Percentiles rank a stretch among this genome's conserved stretches.
These are phyloP conservation scores for Anagyrus pseudococci DNA, from an alignment of 2,888 invertebrate species.

Conservation along the genomic window DNA sequence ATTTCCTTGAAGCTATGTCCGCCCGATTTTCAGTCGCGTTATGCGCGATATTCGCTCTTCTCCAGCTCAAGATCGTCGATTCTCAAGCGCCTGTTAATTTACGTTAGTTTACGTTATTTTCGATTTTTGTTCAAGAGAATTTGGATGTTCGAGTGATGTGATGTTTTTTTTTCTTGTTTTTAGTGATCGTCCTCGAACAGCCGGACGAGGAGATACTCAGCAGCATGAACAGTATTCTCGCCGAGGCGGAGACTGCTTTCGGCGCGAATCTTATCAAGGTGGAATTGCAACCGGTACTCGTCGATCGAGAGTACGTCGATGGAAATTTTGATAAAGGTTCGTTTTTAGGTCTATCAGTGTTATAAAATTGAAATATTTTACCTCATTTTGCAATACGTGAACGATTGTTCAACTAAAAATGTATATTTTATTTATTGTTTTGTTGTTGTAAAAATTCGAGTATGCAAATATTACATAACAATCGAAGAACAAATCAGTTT, in stretches of 20 bases:
- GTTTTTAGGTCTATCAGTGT: slow-evolving; percentile 2
- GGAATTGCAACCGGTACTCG: slow-evolving; percentile 47
- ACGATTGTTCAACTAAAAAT: background rate
- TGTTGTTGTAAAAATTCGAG: too few species aligned
- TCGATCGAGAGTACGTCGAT: slow-evolving; percentile 52
- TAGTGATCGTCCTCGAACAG: slow-evolving; percentile 55
- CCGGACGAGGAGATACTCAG: slow-evolving; percentile 44
- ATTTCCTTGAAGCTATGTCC: background rate
- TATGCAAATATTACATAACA: too few species aligned
- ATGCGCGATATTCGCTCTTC: slow-evolving; percentile 11
- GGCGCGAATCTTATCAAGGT: slow-evolving; percentile 46
- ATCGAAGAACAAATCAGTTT: too few species aligned
- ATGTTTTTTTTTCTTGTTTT: background rate
- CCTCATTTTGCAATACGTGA: background rate
- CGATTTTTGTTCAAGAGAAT: slow-evolving; percentile 5
- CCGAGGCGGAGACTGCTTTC: slow-evolving; percentile 48
- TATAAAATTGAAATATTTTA: background rate
- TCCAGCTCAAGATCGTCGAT: slow-evolving; percentile 5
- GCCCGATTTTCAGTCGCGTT: background rate
- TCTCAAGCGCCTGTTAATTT: slow-evolving; percentile 49
- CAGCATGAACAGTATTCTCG: slow-evolving; percentile 47
- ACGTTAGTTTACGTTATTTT: slow-evolving; percentile 47
- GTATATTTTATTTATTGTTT: too few species aligned
- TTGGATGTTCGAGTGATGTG: background rate
- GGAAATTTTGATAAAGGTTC: slow-evolving; percentile 52